Evolutionary conservation across 2,797 vertebrate genomes (phyloP), one percentile per base, ranked within the genome.

Genomic region (Danio jaintianensis): DNA sequence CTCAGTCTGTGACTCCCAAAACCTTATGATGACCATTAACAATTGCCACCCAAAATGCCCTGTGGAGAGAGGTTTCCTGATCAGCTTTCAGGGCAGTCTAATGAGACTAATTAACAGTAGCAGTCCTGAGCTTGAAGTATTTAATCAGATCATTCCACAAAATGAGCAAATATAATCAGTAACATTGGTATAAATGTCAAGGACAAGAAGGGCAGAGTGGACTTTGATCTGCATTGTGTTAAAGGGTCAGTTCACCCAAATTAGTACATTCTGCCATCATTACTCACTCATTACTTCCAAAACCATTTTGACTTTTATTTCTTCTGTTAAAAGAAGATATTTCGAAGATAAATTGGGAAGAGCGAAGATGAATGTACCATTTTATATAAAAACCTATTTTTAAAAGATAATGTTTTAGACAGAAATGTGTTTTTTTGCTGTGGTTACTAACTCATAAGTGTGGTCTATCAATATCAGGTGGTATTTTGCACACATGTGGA

Each of bases 221-320:
- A 87, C 84, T 89, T 89, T 90, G 84, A 89, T 87, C 78, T 42
- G 76, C 42, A 13, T 50, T 76, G 72, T 73, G 76, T 84, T 78
- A 88, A 85, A 29, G 29, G 29, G 29, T 29, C 29, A 29, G 29
- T 29, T 29, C 29, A 29, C 1, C 3, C 29, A 29, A 29, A 29
- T 29, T 29, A 29, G n/a, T n/a, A 29, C 29, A 29, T 1, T 29
- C 29, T 29, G 29, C 29, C 29, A 29, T 29, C 29, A 29, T 29
- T 29, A 29, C 29, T 29, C 1, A 3, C 29, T 29, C 29, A 29
- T 29, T 3, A 29, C 29, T 29, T 29, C 3, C 29, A 29, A 29
- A n/a, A 29, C 29, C 29, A 1, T 29, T 29, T 29, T 29, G 29
- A 29, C 29, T 29, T 29, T 1, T n/a, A 29, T 29, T 29, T 29